Conservation (phyloP, 2,113 vertebrate genomes). For the Xerus inauris region DNA sequence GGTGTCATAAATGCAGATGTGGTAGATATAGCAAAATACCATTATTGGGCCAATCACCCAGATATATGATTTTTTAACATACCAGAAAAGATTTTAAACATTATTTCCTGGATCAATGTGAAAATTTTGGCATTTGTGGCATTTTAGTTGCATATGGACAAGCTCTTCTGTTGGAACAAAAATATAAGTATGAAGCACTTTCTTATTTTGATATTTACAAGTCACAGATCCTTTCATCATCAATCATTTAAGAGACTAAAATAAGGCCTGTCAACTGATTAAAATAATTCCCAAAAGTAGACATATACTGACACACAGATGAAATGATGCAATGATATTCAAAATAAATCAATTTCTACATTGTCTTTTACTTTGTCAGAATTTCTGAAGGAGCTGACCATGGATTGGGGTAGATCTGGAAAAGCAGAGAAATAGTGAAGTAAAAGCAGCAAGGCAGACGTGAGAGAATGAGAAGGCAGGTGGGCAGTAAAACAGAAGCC, state of each 20-base stretch:
- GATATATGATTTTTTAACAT: conserved; percentile 22
- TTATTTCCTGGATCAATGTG: conserved; percentile 51
- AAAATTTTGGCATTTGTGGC: conserved; percentile 54
- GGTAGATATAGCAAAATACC: not conserved
- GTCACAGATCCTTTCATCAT: not conserved
- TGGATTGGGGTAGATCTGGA: not conserved
- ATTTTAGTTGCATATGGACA: conserved; percentile 58
- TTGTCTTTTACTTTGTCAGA: not conserved
- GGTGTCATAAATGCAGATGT: not conserved
- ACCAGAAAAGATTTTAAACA: conserved; percentile 56
- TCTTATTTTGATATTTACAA: conserved; percentile 56
- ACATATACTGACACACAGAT: not conserved
- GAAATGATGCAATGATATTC: not conserved
- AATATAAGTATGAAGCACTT: conserved; percentile 32
- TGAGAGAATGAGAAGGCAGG: not conserved
- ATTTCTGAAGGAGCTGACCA: not conserved
- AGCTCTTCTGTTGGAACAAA: conserved; percentile 43
- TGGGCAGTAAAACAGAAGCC: not conserved
- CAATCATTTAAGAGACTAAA: conserved; percentile 4
- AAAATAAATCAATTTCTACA: not conserved
- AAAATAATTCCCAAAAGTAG: not conserved
- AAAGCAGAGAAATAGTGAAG: accelerated
- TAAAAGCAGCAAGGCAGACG: not conserved
- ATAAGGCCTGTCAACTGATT: not conserved
- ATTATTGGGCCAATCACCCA: not conserved